Evolutionary conservation across 2,888 invertebrate genomes (phyloP).

Genomic region (Scaptodrosophila latifasciaeformis): DNA sequence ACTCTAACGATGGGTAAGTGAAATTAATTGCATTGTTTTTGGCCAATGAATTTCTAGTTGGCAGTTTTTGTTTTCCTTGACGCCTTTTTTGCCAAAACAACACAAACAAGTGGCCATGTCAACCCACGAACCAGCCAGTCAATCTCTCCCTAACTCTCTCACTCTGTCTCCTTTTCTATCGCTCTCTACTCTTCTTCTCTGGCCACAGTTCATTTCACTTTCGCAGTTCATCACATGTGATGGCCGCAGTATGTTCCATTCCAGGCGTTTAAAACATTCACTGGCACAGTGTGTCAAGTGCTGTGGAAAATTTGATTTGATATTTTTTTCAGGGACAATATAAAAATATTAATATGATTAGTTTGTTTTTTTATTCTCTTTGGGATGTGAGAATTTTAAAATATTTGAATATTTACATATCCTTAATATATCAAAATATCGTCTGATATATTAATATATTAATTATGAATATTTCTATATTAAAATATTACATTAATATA

Average conservation of each 20-base stretch:
- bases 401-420: too few relatives aligned
- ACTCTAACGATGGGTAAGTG: constrained; percentile 66
- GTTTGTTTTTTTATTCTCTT: too few relatives aligned
- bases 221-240: constrained; percentile 49
- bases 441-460: too few relatives aligned
- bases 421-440: too few relatives aligned
- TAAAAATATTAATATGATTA: too few relatives aligned
- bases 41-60: constrained; percentile 68
- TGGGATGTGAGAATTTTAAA: too few relatives aligned
- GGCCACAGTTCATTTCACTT: too few relatives aligned
- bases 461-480: too few relatives aligned
- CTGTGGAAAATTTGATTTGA: not conserved
- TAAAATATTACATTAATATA: too few relatives aligned
- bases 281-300: constrained; percentile 35
- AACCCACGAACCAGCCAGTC: constrained; percentile 22
- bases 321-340: too few relatives aligned
- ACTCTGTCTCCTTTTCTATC: too few relatives aligned
- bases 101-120: constrained; percentile 33
- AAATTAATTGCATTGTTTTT: constrained; percentile 74
- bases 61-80: constrained; percentile 66
- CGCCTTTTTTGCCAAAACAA: constrained; percentile 50
- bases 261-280: constrained; percentile 31
- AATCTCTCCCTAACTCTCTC: not conserved
- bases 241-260: constrained; percentile 45
- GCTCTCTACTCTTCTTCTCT: too few relatives aligned